phyloP scores from a whole-genome alignment of 2,113 vertebrate genomes.

The Sakesphorus luctuosus region DNA sequence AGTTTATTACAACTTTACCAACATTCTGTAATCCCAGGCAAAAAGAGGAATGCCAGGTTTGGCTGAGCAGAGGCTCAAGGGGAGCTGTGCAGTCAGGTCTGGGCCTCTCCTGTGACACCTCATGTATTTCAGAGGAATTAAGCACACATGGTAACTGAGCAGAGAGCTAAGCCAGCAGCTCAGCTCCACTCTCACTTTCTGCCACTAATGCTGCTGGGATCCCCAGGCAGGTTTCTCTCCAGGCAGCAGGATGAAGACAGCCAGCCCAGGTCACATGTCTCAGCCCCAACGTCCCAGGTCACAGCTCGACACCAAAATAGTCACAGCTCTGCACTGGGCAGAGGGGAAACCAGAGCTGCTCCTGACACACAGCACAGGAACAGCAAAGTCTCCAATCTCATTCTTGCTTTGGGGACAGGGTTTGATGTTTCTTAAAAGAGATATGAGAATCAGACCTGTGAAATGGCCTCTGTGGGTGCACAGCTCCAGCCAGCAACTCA shows the following conservation, averaged over 20 bases:
- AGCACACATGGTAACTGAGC: neutral
- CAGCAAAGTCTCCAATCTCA: neutral
- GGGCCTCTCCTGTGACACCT: neutral
- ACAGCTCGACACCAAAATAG: neutral
- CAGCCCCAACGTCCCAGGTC: neutral
- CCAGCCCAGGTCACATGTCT: neutral
- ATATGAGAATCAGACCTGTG: neutral
- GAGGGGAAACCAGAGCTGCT: neutral
- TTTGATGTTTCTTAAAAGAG: neutral
- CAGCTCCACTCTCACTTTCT: neutral
- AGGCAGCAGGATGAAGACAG: neutral
- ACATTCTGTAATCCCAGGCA: neutral
- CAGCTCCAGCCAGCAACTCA: neutral
- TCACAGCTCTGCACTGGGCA: fast-evolving
- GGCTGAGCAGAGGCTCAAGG: neutral
- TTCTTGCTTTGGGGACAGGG: neutral
- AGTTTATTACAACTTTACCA: neutral
- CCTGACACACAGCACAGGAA: neutral
- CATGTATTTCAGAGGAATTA: neutral
- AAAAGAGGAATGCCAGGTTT: fast-evolving
- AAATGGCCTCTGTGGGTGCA: neutral
- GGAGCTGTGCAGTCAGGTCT: fast-evolving
- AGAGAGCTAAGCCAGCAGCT: neutral
- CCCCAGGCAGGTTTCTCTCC: neutral
- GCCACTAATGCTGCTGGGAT: fast-evolving